Conservation (phyloP, 2,888 invertebrate species). For the Sphinx pinastri region DNA sequence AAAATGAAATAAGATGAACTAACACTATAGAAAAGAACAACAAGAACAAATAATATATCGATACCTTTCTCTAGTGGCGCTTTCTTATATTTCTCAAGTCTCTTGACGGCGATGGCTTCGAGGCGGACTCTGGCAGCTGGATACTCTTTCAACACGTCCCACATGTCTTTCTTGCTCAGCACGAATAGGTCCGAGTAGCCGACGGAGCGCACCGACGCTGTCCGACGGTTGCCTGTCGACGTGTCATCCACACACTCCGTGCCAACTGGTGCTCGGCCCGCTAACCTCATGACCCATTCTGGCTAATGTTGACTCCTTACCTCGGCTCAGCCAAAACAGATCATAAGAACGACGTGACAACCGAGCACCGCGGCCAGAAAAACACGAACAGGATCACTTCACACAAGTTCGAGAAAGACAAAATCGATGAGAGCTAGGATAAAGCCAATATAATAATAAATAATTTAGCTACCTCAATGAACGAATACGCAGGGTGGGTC, state of each 20-base stretch:
- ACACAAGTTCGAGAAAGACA: conserved; percentile 30
- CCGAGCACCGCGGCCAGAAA: conserved; percentile 63
- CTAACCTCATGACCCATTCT: conserved; percentile 55
- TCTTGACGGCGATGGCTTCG: conserved; percentile 98
- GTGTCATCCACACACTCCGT: conserved; percentile 84
- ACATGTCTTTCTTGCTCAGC: conserved; percentile 99
- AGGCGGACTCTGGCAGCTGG: conserved; percentile 96
- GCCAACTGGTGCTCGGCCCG: conserved; percentile 75
- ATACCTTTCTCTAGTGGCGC: conserved; percentile 96
- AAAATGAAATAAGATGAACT: too few species aligned
- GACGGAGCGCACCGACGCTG: conserved; percentile 98
- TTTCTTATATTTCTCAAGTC: conserved; percentile 98
- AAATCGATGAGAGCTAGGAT: conserved; percentile 33
- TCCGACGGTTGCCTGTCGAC: conserved; percentile 96
- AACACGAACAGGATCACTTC: conserved; percentile 25
- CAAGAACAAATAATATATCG: not conserved
- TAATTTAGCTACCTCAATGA: conserved; percentile 52
- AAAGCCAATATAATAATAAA: conserved; percentile 52
- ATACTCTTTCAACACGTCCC: conserved; percentile 99
- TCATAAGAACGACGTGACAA: conserved; percentile 53
- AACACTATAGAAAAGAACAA: not conserved
- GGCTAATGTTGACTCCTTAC: conserved; percentile 36
- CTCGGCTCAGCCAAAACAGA: conserved; percentile 48
- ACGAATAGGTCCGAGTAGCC: conserved; percentile 99
- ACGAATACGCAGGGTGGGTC: conserved; percentile 56